Evolutionary conservation across 2,888 invertebrate species (phyloP), one percentile per base, ranked within the genome.

Genomic region (Archips xylosteana): DNA sequence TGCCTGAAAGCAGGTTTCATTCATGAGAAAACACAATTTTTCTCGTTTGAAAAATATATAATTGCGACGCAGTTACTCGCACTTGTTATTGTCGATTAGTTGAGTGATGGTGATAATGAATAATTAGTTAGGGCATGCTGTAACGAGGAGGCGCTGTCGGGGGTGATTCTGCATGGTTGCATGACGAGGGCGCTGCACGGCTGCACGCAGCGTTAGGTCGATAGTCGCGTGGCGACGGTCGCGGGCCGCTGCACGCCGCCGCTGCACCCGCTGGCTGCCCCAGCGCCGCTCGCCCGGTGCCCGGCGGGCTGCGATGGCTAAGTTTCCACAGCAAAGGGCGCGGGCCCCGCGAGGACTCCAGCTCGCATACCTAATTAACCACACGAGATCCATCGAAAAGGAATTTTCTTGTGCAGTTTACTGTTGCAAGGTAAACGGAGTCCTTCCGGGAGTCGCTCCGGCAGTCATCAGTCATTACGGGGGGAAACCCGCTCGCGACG

Each of bases 141-240:
- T 42, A 12, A 8, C 34, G 9, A 23, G 39, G 42, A 51, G 70
- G 57, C 47, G 59, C 47, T 47, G 49, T 36, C 10, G 47, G 6
- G 12, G 47, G 47, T 39, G 62, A 36, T 39, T 39, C 39, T 51
- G n/a, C n/a, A n/a, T n/a, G 45, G 2, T 39, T 66, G 71, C 61
- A 66, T 60, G 71, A 49, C 45, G 51, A 51, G 42, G 60, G 13
- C 45, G 12, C 39, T 39, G 71, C 51, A 23, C 36, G 71, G 63
- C 23, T 49, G 49, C 13, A 13, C 45, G 45, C 42, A n/a, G 12
- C 47, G 68, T 68, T 63, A 63, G 57, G 73, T 73, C 73, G 73
- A 73, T 73, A 63, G 73, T 51, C 34, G 68, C 63, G 62, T 59
- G 36, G 63, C 57, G 54, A 45, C 60, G 32, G 34, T 6, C 12